phyloP scores from a whole-genome alignment of 2,113 vertebrate genomes.

The Ophiodon elongatus region DNA sequence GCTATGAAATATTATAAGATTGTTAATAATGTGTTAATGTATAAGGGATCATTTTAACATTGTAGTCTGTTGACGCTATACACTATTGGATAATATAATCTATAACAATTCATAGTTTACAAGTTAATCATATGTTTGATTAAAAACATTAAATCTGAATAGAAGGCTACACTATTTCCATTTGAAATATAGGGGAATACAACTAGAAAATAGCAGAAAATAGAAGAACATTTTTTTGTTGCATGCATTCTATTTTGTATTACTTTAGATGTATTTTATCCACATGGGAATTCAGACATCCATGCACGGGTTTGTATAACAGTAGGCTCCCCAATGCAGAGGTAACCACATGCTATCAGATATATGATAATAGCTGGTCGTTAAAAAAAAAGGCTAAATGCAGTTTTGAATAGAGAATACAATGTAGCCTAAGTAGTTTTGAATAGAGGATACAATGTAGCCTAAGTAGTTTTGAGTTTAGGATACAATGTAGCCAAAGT shows the following conservation, averaged over 20 bases:
- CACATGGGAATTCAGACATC: neutral
- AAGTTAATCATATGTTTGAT: neutral
- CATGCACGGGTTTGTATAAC: neutral
- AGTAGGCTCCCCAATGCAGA: conserved; percentile 9
- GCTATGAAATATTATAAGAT: neutral
- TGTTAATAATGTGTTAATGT: neutral
- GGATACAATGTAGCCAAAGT: too few relatives aligned
- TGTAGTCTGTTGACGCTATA: neutral
- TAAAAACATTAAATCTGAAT: neutral
- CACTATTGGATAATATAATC: neutral
- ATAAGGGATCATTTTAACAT: neutral
- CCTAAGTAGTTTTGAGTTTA: too few relatives aligned
- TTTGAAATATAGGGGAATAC: neutral
- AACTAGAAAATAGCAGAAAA: neutral
- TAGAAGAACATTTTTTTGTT: neutral
- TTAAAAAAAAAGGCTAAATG: neutral
- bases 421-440: neutral
- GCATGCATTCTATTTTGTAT: neutral
- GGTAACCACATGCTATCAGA: too few relatives aligned
- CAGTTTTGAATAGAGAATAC: neutral
- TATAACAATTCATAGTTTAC: neutral
- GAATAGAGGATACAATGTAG: neutral
- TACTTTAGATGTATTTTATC: neutral
- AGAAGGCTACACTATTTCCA: neutral
- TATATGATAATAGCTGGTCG: too few relatives aligned